Conservation (phyloP, 2,888 invertebrate genomes). For the Plebejus argus region DNA sequence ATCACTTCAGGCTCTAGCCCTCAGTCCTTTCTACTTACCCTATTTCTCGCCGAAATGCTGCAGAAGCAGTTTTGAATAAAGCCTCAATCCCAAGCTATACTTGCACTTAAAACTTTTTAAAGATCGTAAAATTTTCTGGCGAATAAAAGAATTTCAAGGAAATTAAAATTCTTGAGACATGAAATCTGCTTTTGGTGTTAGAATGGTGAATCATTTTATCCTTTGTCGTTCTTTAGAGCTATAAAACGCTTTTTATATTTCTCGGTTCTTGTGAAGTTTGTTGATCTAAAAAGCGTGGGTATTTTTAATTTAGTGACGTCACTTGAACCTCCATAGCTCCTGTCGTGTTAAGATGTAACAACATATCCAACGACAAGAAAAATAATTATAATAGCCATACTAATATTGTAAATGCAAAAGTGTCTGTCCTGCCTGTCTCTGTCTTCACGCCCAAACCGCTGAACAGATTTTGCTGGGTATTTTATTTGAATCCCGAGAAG, state of each 20-base stretch:
- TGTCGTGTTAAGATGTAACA: too few species aligned
- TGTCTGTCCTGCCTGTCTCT: too few species aligned
- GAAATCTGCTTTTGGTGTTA: constrained; percentile 14
- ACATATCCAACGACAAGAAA: too few species aligned
- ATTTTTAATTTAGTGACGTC: background rate
- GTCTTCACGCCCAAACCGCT: too few species aligned
- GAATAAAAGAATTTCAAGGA: background rate
- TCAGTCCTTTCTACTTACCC: background rate
- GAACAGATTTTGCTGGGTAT: too few species aligned
- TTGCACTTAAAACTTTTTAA: background rate
- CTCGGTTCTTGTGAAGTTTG: background rate
- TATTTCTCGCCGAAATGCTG: background rate
- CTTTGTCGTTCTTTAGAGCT: constrained; percentile 6
- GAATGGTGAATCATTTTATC: constrained; percentile 10
- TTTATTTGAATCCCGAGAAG: too few species aligned
- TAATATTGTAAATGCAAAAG: too few species aligned
- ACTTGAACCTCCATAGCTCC: background rate
- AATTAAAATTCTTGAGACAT: background rate
- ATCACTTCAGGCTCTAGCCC: background rate
- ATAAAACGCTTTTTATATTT: background rate
- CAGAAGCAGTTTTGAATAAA: background rate
- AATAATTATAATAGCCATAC: too few species aligned
- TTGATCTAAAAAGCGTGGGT: background rate
- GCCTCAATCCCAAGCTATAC: too few species aligned
- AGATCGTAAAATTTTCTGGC: background rate